Base-by-base conservation (phyloP, 2,797 vertebrate species). In the Manis crassicaudata region DNA sequence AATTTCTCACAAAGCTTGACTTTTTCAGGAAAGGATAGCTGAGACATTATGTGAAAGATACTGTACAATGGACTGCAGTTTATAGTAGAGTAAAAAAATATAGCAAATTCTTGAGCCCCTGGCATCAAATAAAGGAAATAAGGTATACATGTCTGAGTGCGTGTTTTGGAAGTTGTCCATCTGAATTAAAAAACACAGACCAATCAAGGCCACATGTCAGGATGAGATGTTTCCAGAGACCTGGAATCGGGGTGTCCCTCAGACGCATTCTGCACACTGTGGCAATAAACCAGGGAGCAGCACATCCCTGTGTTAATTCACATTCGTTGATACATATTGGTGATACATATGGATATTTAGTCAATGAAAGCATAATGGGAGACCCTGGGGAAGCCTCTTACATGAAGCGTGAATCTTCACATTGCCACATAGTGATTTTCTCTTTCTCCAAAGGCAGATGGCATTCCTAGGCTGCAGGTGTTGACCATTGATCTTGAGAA, bases 241-340 rank as follows among this genome's bases (percentile, higher is more conserved):
- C 46, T 46, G 46, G 46, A 46, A 11, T 10, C 10, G 46, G 46
- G 46, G 46, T 46, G 46, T 46, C 46, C 46, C 46, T 46, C 11
- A 46, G 46, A 46, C 9, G 8, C 46, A 46, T 46, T 25, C 23
- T 12, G 6, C 70, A 9, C 1, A 6, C n/a, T 27, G 32, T 62
- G 76, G 37, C 0, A 2, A 35, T 52, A 52, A 37, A 29, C 25
- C 40, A 12, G 25, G 1, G 1, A 29, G 12, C 25, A 52, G 29
- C 54, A 23, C 1, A 0, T 32, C 3, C 5, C 7, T 11, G 4
- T 7, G 12, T 32, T 43, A 52, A 32, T n/a, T 81, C 54, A 6
- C 25, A 23, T 12, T 32, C 37, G 23, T 29, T 20, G 77, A 62
- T 54, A 72, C 18, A 0, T 23, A 23, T 11, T 20, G 32, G 32